Evolutionary conservation across 2,113 vertebrate species (phyloP), one percentile per base, ranked within the genome.

Genomic region (Pachycephala philippinensis): DNA sequence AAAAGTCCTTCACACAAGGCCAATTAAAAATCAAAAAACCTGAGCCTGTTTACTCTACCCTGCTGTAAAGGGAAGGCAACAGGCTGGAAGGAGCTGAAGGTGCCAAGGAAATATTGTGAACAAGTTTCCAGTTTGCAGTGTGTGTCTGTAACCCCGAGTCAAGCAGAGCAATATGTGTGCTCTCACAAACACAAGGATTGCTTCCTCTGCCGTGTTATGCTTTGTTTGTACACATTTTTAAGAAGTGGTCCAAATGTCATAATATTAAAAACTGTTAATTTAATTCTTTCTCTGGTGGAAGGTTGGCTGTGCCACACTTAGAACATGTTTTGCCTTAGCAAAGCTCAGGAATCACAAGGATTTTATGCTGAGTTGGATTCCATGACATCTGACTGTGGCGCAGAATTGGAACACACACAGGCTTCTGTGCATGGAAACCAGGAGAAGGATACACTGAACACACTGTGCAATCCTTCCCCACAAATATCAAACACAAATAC

Each of bases 401-500:
- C 78, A 35, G 35, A 63, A 93, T 80, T 84, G 9, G 87, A 93
- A 90, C 39, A 71, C n/a, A 87, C 30, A 39, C 22, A 33, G 65
- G 56, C 28, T 93, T 70, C 77, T 91, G n/a, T 40, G n/a, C 22
- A 6, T 53, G 80, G 79, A 87, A 91, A 84, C 37, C 0, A 79
- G 49, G 94, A 89, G 33, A 70, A 66, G 60, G 28, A 82, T 60
- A 31, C 15, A 76, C 26, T 76, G 84, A 87, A 40, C 44, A 74
- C 42, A 28, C 39, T 49, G 28, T 68, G 53, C 30, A 82, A 10
- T 37, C 78, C 47, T 52, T 89, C 30, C 56, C 60, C 68, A 21
- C 64, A 93, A 86, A 84, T 69, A 94, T 61, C n/a, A 82, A 89
- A 71, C 53, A 92, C 69, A 91, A 87, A 81, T 22, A 89, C 15